Percentiles rank a stretch among this genome's conserved stretches.
These are phyloP conservation scores for Etheostoma cragini DNA, from an alignment of 2,113 vertebrate genomes.

Conservation along the genomic window DNA sequence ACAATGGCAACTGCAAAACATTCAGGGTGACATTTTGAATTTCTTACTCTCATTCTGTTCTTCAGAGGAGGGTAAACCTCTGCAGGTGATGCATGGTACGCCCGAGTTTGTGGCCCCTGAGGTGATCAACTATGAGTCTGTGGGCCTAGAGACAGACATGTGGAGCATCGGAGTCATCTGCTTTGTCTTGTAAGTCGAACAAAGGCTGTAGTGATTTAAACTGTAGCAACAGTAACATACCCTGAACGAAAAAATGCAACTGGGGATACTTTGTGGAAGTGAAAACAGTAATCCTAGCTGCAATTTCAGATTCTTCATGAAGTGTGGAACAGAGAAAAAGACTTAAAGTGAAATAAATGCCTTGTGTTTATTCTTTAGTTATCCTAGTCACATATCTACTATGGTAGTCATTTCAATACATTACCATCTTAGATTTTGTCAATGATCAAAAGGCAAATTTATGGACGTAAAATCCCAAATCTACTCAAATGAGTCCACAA, in stretches of 20 bases:
- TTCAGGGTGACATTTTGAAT: background rate
- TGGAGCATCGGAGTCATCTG: conserved; percentile 93
- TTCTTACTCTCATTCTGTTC: background rate
- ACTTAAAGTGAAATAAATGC: background rate
- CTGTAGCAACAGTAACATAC: background rate
- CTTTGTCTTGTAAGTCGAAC: conserved; percentile 87
- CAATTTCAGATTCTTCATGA: background rate
- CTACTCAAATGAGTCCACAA: background rate
- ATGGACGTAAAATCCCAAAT: background rate
- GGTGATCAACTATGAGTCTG: conserved; percentile 87
- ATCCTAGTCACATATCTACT: background rate
- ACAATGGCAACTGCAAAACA: conserved; percentile 7
- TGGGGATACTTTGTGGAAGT: background rate
- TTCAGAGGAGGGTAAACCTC: conserved; percentile 78
- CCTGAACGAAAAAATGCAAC: background rate
- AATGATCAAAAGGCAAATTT: background rate
- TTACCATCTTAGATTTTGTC: background rate
- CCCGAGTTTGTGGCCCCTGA: conserved; percentile 92
- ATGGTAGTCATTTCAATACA: background rate
- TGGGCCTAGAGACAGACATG: conserved; percentile 87
- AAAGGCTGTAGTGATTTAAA: background rate
- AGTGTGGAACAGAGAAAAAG: background rate
- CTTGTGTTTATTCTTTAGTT: background rate
- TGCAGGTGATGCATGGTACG: conserved; percentile 89
- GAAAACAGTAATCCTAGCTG: background rate